Conservation (phyloP, 2,113 vertebrate species). For the Onychorhynchus coronatus region DNA sequence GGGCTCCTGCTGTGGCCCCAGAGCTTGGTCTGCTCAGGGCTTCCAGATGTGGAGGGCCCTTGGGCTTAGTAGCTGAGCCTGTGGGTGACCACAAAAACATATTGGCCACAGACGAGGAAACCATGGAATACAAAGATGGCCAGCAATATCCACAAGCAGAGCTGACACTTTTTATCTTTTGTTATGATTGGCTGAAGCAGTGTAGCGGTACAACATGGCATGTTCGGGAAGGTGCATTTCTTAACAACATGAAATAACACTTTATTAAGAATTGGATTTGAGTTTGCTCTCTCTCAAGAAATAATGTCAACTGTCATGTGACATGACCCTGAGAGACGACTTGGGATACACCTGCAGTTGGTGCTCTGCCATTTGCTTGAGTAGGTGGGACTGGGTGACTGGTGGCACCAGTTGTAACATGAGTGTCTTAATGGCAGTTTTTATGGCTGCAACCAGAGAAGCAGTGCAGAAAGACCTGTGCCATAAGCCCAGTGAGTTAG, state of each 20-base stretch:
- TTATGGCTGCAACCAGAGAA: background rate
- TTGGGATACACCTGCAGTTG: background rate
- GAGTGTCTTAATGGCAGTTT: background rate
- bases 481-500: background rate
- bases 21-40: background rate
- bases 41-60: background rate
- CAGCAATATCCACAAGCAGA: background rate
- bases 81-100: background rate
- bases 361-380: background rate
- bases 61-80: background rate
- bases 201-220: background rate
- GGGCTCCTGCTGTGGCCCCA: background rate
- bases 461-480: background rate
- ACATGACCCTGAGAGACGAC: background rate
- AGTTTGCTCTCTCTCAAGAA: background rate
- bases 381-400: background rate
- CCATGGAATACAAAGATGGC: background rate
- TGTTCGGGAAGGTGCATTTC: background rate
- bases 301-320: fast-evolving
- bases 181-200: background rate
- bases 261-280: background rate
- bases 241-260: background rate
- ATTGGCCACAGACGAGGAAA: background rate
- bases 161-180: background rate
- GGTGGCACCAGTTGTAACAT: background rate